Base-by-base conservation (phyloP, 1,140 invertebrate genomes). In the Chlorops oryzae region DNA sequence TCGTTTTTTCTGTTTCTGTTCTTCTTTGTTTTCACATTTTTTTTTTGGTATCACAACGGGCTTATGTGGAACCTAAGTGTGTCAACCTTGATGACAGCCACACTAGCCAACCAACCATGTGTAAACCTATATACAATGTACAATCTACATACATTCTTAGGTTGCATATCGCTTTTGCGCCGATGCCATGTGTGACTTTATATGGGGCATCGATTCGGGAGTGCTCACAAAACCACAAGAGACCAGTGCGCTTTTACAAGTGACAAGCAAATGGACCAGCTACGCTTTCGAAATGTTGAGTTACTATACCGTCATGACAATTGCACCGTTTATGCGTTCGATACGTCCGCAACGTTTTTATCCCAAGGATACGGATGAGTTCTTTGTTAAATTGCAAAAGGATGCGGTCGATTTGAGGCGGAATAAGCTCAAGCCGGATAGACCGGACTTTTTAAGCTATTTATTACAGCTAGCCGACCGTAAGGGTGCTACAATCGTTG, bases 151-250 rank as follows among this genome's bases (percentile, higher is more conserved):
- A n/a, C n/a, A n/a, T n/a, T n/a, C n/a, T 0, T 27, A 66, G 63
- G 57, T 66, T 10, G 72, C 68, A 13, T 55, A 60, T 3, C 65
- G 69, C 44, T 78, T 66, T 47, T 75, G 75, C 0, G 72, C 69
- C 0, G 75, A 78, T 49, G 69, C 77, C 0, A 73, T 78, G 24
- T 73, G 72, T 2, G 73, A 67, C 42, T 72, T 71, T 4, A 76
- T 72, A 2, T 73, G 78, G 57, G 75, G 74, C 5, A 60, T 78
- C 1, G 64, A 75, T 46, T 65, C 60, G 2, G 62, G 66, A 25
- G 51, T 58, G 0, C 32, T 60, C 2, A 63, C 52, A 12, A 70
- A 68, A 22, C 54, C 21, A 0, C 35, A 56, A 1, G 54, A 54
- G 42, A 9, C 50, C 0, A 42, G 51, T 2, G 18, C 45, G 12